Evolutionary conservation across 1,140 invertebrate genomes (phyloP).

Genomic region (Cyclina sinensis): DNA sequence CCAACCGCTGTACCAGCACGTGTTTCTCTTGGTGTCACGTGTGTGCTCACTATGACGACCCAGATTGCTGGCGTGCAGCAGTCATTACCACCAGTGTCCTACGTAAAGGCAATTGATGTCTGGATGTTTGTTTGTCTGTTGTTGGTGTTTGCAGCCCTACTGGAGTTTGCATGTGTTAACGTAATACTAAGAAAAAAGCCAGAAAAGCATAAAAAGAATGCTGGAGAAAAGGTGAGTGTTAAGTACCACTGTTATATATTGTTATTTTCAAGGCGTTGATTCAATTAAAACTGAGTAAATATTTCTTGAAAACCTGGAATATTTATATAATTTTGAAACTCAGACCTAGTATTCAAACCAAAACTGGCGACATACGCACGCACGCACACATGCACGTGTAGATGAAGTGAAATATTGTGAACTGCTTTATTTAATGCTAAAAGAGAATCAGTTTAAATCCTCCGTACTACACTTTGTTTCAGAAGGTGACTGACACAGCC

Average conservation of each 20-base stretch:
- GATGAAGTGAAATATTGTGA: too few species aligned
- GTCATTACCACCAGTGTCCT: constrained; percentile 72
- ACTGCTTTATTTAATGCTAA: too few species aligned
- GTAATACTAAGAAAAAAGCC: constrained; percentile 64
- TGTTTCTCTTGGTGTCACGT: constrained; percentile 88
- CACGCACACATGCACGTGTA: too few species aligned
- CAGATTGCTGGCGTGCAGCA: constrained; percentile 68
- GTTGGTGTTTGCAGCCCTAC: constrained; percentile 94
- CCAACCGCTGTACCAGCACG: constrained; percentile 89
- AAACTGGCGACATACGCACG: too few species aligned
- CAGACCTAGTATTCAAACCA: too few species aligned
- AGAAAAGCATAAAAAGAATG: neutral
- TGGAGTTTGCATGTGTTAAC: constrained; percentile 94
- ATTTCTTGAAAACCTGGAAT: too few species aligned
- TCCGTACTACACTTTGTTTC: neutral
- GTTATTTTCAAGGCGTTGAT: neutral
- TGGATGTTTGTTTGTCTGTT: constrained; percentile 97
- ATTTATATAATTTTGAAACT: too few species aligned
- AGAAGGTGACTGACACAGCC: neutral
- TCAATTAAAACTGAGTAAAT: neutral
- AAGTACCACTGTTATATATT: neutral
- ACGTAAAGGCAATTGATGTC: constrained; percentile 92
- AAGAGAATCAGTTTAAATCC: too few species aligned
- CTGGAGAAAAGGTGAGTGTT: neutral
- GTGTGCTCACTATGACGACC: constrained; percentile 76